Base-by-base conservation (phyloP, 2,797 vertebrate genomes). In the Channa striata region DNA sequence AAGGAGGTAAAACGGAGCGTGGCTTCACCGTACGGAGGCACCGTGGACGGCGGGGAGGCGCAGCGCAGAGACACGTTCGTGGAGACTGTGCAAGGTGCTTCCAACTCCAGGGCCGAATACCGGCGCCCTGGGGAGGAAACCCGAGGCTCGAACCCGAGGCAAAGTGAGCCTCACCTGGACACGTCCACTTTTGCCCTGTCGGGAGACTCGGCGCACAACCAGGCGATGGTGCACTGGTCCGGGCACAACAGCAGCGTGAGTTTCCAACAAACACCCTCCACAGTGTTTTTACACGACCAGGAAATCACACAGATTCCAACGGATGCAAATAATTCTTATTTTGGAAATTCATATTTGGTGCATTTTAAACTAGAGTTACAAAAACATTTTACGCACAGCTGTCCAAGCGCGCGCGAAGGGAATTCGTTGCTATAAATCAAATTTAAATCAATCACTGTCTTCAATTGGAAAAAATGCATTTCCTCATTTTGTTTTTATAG, bases 151-250 rank as follows among this genome's bases (percentile, higher is more conserved):
- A 87, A 85, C 82, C 68, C 90, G 21, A 87, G 86, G 81, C 93
- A 87, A 20, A 95, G 93, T 75, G 96, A 97, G 81, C 93, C 94
- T 46, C 78, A 91, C 84, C 85, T 99, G 85, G 90, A 94, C 91
- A 96, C 96, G 59, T 96, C 95, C 37, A 97, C 94, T 20, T 97
- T 97, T 68, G 94, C 97, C n/a, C 88, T 99, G 71, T 93, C 94
- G 11, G 97, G 96, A 72, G 97, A 99, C 77, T 96, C 96, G 1
- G 96, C 96, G 10, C 97, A 98, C 90, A 99, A 98, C 90, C 97
- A 97, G 92, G 97, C 97, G 84, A 98, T 98, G 96, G 96, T 98
- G 78, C 95, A 98, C 92, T 98, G 97, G 97, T 97, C 96, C 48
- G 95, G 96, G 81, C 95, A 95, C 94, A 98, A 97, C 95, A 99